These are phyloP conservation scores for Rhincodon typus DNA, from an alignment of 2,797 vertebrate genomes.

Conservation along the genomic window DNA sequence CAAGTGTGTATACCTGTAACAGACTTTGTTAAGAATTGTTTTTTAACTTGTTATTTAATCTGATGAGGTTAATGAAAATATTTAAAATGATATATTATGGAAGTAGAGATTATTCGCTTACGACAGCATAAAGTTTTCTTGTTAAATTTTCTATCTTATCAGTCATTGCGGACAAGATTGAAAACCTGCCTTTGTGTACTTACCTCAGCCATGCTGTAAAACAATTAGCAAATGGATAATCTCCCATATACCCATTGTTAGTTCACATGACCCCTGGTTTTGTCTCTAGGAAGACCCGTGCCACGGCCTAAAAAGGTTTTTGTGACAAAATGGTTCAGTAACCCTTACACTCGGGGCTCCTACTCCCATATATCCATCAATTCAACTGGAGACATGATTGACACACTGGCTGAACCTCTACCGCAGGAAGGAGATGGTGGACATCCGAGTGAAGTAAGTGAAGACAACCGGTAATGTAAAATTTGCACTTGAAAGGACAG, in stretches of 20 bases:
- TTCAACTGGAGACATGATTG: conserved; percentile 43
- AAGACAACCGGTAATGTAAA: background rate
- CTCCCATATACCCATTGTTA: background rate
- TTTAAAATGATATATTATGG: background rate
- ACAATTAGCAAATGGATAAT: background rate
- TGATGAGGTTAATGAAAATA: background rate
- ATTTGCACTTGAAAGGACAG: background rate
- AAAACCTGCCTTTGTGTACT: background rate
- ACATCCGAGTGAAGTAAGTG: background rate
- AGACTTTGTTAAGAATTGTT: background rate
- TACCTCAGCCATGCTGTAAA: background rate
- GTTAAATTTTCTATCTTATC: background rate
- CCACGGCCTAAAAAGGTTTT: conserved; percentile 35
- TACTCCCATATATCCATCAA: conserved; percentile 43
- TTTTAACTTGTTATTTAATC: background rate
- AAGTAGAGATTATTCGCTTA: background rate
- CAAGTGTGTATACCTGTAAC: background rate
- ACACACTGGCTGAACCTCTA: conserved; percentile 45
- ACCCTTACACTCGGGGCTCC: conserved; percentile 41
- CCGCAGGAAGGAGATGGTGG: conserved; percentile 18
- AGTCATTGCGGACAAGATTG: background rate
- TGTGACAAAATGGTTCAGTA: conserved; percentile 44
- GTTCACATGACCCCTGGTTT: background rate
- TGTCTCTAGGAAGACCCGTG: conserved; percentile 18
- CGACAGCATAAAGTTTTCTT: background rate